Evolutionary conservation across 2,797 vertebrate genomes (phyloP).

Genomic region (Onychomys arenicola): DNA sequence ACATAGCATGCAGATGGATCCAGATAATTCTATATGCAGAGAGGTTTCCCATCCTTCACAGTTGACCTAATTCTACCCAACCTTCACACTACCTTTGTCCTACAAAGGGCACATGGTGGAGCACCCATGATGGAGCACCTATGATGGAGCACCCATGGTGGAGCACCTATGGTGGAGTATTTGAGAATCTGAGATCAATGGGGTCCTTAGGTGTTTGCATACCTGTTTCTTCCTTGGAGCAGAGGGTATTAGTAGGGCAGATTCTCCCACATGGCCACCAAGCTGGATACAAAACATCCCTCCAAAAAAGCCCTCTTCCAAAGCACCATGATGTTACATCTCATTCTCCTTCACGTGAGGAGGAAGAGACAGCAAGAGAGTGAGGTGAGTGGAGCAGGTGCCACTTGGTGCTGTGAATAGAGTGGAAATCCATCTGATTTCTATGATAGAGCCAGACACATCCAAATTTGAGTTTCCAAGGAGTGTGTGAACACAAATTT

Average conservation of each 20-base stretch:
- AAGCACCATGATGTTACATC: rapidly evolving
- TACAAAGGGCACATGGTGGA: background rate
- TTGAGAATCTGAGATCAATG: no score
- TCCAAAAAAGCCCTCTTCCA: background rate
- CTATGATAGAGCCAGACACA: background rate
- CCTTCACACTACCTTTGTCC: background rate
- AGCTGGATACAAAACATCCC: no score
- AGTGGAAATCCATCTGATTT: no score
- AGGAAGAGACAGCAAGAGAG: background rate
- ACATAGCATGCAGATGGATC: background rate
- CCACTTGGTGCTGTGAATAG: rapidly evolving
- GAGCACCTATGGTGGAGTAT: background rate
- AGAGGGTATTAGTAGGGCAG: background rate
- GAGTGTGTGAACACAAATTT: background rate
- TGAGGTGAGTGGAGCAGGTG: no score
- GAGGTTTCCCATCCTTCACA: background rate
- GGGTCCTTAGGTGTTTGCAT: rapidly evolving
- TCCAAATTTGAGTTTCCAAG: background rate
- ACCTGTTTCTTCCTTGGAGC: background rate
- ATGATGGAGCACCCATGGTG: background rate
- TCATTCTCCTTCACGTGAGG: no score
- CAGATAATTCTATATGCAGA: background rate
- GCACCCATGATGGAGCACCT: background rate
- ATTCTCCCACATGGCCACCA: background rate
- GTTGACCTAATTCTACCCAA: background rate